Evolutionary conservation across 2,797 vertebrate species (phyloP).

Genomic region (Anguilla marmorata): DNA sequence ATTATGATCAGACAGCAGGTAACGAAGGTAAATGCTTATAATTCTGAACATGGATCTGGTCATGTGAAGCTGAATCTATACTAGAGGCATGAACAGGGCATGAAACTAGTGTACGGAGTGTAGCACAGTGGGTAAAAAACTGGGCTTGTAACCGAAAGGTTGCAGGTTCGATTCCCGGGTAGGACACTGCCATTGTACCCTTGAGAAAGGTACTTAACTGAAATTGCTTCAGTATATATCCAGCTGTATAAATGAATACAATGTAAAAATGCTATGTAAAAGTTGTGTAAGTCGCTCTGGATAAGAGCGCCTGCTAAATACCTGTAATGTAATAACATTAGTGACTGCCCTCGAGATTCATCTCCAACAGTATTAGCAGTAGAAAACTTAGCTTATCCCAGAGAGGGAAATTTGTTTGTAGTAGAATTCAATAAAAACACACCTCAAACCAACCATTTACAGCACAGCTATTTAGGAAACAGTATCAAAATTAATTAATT

Average conservation of each 20-base stretch:
- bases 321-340: no score
- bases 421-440: neutral
- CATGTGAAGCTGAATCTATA: neutral
- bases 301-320: no score
- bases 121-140: no score
- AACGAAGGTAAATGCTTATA: neutral
- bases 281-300: no score
- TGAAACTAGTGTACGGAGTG: neutral
- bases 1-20: neutral
- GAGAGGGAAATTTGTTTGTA: neutral
- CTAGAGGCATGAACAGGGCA: neutral
- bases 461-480: neutral
- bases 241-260: no score
- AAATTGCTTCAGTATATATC: no score
- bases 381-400: neutral
- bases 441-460: neutral
- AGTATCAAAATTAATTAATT: neutral
- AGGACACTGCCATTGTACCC: no score
- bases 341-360: neutral
- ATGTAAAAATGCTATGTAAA: no score
- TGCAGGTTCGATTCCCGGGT: no score
- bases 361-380: neutral
- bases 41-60: neutral
- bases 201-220: no score
- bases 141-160: no score